Base-by-base conservation (phyloP, 2,797 vertebrate genomes). In the Botia almorhae region DNA sequence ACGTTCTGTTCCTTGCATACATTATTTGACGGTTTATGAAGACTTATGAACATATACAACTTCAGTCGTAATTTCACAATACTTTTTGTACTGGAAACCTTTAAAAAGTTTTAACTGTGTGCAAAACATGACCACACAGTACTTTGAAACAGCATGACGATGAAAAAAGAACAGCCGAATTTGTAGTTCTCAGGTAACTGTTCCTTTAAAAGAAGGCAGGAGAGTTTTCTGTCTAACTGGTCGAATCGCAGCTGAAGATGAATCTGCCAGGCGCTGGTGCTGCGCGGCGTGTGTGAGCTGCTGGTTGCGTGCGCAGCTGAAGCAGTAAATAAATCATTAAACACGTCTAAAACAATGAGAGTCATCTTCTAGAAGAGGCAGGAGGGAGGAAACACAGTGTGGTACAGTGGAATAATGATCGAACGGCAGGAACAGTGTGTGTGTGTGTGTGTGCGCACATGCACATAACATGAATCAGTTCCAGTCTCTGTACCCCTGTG, bases 281-380 rank as follows among this genome's bases (percentile, higher is more conserved):
- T 33, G 78, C 51, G 65, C n/a, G 74, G 67, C 36, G 80, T 78
- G 80, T 79, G 82, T 63, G 83, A 87, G 82, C 71, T 77, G 82
- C 77, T 83, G 80, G 82, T 60, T 83, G 80, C 78, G n/a, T 50
- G 76, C 83, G 53, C 75, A 87, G 84, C 75, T 21, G 60, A 82
- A 82, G 81, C 75, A 83, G 85, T 87, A 88, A 92, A 92, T 91
- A 87, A 90, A 90, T 91, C 81, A 92, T 89, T 87, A 87, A 85
- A 78, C 39, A 46, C 29, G 74, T 86, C 84, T 82, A 82, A 90
- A 89, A 89, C 85, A 87, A 89, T 85, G 81, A 86, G 80, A 82
- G 70, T 87, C 10, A 83, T 89, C 84, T 85, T 58, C 64, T 43
- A 78, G 78, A 19, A 82, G 69, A 46, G 72, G 74, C 80, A 71